phyloP scores from a whole-genome alignment of 2,797 vertebrate species.

The Malurus leucopterus region DNA sequence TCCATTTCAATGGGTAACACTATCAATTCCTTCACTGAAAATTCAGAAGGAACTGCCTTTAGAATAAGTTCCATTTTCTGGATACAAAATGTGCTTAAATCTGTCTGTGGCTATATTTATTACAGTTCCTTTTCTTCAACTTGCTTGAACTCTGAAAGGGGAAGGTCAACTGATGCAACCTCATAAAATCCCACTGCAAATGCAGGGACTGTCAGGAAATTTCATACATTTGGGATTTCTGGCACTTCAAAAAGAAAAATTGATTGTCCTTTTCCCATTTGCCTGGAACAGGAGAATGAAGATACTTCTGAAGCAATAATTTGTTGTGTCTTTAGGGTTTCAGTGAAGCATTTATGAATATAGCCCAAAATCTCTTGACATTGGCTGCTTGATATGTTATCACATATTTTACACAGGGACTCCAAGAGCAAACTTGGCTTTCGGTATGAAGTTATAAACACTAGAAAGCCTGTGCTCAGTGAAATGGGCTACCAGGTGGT shows the following conservation, averaged over 20 bases:
- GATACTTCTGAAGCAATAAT: slow-evolving; percentile 53
- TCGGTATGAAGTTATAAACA: not conserved
- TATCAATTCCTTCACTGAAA: slow-evolving; percentile 5
- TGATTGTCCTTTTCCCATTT: slow-evolving; percentile 47
- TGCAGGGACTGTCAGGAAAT: slow-evolving; percentile 22
- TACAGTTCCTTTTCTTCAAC: not conserved
- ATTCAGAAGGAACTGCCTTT: not conserved
- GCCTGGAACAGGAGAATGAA: slow-evolving; percentile 39
- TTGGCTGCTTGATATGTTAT: slow-evolving; percentile 19
- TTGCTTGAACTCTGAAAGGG: slow-evolving; percentile 15
- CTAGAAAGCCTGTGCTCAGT: not conserved
- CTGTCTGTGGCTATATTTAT: not conserved
- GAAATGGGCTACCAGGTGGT: not conserved
- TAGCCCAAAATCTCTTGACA: slow-evolving; percentile 39
- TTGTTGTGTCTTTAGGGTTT: slow-evolving; percentile 36
- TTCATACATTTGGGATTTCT: slow-evolving; percentile 28
- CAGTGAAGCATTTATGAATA: slow-evolving; percentile 43
- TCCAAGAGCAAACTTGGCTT: not conserved
- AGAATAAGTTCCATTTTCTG: slow-evolving; percentile 1
- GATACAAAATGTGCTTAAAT: not conserved
- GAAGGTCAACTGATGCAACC: slow-evolving; percentile 19
- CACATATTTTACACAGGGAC: slow-evolving; percentile 18
- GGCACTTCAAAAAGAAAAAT: slow-evolving; percentile 49
- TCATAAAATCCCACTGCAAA: slow-evolving; percentile 30
- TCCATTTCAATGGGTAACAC: not conserved